Conservation (phyloP, 2,888 invertebrate species). For the Monochamus alternatus region DNA sequence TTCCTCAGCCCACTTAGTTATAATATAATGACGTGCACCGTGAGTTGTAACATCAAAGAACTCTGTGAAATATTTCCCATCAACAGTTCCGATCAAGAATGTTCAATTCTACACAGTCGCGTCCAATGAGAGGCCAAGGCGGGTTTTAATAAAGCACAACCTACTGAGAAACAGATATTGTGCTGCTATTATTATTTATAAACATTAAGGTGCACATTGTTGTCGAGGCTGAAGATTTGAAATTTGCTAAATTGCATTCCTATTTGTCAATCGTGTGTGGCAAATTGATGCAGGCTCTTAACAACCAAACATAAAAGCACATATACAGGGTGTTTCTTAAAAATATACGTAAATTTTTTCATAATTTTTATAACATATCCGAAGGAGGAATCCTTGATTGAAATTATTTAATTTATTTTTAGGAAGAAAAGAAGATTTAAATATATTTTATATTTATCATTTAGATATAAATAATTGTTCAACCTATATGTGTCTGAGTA, state of each 20-base stretch:
- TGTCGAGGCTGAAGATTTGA: constrained; percentile 7
- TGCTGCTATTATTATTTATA: constrained; percentile 38
- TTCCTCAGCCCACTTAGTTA: constrained; percentile 52
- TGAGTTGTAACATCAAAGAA: constrained; percentile 51
- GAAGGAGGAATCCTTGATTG: too few species aligned
- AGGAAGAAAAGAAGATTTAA: too few species aligned
- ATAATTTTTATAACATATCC: too few species aligned
- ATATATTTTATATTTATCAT: too few species aligned
- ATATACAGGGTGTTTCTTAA: background rate
- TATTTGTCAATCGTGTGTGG: constrained; percentile 16
- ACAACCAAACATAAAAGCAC: background rate
- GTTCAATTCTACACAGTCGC: constrained; percentile 50
- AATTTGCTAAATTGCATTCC: constrained; percentile 30
- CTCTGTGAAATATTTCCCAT: constrained; percentile 55
- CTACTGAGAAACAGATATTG: constrained; percentile 46
- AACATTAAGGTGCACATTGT: constrained; percentile 33
- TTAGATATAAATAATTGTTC: too few species aligned
- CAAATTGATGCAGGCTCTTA: constrained; percentile 22
- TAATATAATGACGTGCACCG: constrained; percentile 53
- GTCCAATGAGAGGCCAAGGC: constrained; percentile 53
- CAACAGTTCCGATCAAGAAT: constrained; percentile 53
- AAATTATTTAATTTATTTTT: too few species aligned
- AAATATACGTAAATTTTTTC: background rate
- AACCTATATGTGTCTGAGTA: too few species aligned
- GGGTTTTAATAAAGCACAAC: constrained; percentile 55